Conservation (phyloP, 2,797 vertebrate species). For the Momotus momota region DNA sequence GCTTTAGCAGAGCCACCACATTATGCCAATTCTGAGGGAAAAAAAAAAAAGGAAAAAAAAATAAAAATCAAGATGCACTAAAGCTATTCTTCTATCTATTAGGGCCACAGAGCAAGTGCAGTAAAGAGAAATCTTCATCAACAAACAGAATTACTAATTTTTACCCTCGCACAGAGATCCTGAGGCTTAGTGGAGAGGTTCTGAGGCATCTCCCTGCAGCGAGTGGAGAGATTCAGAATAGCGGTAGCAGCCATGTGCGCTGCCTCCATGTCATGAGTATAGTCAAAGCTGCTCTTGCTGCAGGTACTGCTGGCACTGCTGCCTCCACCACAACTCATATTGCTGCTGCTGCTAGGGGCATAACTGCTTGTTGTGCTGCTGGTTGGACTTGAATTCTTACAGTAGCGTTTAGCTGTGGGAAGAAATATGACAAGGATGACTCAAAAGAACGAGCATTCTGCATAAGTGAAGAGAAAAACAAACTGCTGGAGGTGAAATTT, state of each 20-base stretch:
- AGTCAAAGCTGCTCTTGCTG: conserved; percentile 99
- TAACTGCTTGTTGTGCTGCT: conserved; percentile 99
- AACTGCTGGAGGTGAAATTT: conserved; percentile 62
- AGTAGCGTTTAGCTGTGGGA: conserved; percentile 94
- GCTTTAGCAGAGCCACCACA: background rate
- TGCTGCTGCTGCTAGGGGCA: conserved; percentile 97
- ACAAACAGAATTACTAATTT: conserved; percentile 60
- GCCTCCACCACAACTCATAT: conserved; percentile 92
- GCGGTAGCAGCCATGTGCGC: conserved; percentile 98
- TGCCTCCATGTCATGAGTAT: conserved; percentile 97
- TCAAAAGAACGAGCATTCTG: conserved; percentile 60
- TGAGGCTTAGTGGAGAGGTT: conserved; percentile 93
- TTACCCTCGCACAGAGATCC: conserved; percentile 95
- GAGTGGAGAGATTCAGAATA: conserved; percentile 97
- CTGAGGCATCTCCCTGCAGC: conserved; percentile 97
- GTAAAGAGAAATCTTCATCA: conserved; percentile 40
- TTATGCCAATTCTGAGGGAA: background rate
- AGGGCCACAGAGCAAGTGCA: conserved; percentile 16
- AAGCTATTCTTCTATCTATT: background rate
- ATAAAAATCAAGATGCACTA: background rate
- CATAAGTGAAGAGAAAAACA: conserved; percentile 60
- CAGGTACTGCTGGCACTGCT: conserved; percentile 99
- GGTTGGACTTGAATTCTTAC: conserved; percentile 97
- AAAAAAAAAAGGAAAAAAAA: fast-evolving
- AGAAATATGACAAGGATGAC: conserved; percentile 76